Base-by-base conservation (phyloP, 2,888 invertebrate genomes). In the Phyto melanocephala region DNA sequence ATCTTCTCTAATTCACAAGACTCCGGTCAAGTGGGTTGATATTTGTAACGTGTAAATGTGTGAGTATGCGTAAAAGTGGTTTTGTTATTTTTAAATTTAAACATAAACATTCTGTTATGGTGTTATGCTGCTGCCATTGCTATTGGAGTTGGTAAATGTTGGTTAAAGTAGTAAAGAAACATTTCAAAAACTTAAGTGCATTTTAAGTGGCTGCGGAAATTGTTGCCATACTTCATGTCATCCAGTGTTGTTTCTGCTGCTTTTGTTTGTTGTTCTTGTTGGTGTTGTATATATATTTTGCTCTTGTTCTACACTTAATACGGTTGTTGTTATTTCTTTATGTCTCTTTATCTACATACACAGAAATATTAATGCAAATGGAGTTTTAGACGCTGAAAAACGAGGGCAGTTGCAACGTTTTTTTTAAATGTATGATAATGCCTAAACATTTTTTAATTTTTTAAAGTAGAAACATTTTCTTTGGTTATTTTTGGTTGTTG, bases 191-290 rank as follows among this genome's bases (percentile, higher is more conserved):
- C 65, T 80, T 70, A 83, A 83, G 83, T 83, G 83, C 83, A 80
- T 80, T 83, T 80, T 83, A 83, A 83, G 83, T 83, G 80, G 83
- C 83, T 78, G 80, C 80, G 80, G 77, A 80, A 80, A 83, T 81
- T 77, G 81, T 68, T 77, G 72, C 77, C 77, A 74, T 81, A 77
- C 72, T 74, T 74, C 54, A 72, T 67, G 71, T 68, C 67, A 79
- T 47, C 50, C 68, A 77, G 22, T 67, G 79, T 60, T 65, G 52
- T 79, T 65, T 24, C 52, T 67, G 22, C n/a, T 68, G 33, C n/a
- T 24, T 11, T 33, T n/a, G 33, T 7, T 37, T 60, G 11, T 60
- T 22, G 45, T n/a, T 52, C 28, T 37, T 58, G 56, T 56, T 62
- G 68, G 62, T 62, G 47, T 70, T 62, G 47, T 52, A 28, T 47